phyloP scores from a whole-genome alignment of 2,797 vertebrate species.

The Crax fasciolata region DNA sequence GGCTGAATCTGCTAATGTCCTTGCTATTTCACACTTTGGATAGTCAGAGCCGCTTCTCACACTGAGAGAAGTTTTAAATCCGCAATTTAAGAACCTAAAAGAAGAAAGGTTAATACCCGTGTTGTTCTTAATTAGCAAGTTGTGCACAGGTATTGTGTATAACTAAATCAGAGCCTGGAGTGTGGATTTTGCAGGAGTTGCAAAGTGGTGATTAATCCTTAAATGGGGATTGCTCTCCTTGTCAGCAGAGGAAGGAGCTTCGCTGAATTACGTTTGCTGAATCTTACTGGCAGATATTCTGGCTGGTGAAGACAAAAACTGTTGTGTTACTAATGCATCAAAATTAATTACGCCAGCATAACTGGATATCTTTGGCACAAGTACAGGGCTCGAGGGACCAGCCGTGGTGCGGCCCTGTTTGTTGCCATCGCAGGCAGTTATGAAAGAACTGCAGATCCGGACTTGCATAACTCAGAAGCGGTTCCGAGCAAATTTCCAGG shows the following conservation, averaged over 20 bases:
- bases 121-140: constrained; percentile 45
- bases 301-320: constrained; percentile 37
- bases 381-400: constrained; percentile 62
- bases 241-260: constrained; percentile 15
- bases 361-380: constrained; percentile 68
- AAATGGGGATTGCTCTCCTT: constrained; percentile 22
- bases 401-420: neutral
- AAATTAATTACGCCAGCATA: constrained; percentile 66
- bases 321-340: constrained; percentile 43
- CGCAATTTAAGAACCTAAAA: neutral
- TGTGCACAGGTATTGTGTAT: neutral
- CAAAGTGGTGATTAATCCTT: constrained; percentile 31
- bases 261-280: neutral
- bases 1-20: constrained; percentile 18
- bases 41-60: constrained; percentile 34
- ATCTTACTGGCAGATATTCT: neutral
- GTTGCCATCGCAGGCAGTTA: constrained; percentile 51
- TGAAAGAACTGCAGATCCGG: constrained; percentile 62
- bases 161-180: constrained; percentile 46
- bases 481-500: constrained; percentile 43
- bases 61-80: neutral
- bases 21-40: constrained; percentile 6
- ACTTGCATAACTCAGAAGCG: constrained; percentile 50
- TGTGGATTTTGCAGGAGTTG: constrained; percentile 41
- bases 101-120: constrained; percentile 9